Evolutionary conservation across 2,797 vertebrate species (phyloP).

Genomic region (Hipposideros larvatus): DNA sequence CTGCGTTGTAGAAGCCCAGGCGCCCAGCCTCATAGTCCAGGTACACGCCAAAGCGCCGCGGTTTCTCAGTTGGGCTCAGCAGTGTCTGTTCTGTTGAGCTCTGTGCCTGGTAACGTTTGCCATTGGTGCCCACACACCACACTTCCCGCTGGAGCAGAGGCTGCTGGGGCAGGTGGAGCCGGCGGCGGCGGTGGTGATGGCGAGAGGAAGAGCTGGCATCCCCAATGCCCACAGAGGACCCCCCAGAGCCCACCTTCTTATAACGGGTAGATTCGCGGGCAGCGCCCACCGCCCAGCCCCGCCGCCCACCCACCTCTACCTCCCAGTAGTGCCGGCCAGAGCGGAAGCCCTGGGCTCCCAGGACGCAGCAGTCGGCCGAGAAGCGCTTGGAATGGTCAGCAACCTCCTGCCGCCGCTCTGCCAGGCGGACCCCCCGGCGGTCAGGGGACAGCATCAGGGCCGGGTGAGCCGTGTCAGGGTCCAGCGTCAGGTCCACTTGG

Average conservation of each 20-base stretch:
- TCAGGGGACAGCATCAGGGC: conserved; percentile 87
- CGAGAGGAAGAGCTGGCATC: conserved; percentile 81
- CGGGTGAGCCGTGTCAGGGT: conserved; percentile 87
- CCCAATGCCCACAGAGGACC: conserved; percentile 70
- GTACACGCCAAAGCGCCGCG: conserved; percentile 86
- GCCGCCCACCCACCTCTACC: conserved; percentile 86
- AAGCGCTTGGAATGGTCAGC: conserved; percentile 84
- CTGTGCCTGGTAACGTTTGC: conserved; percentile 87
- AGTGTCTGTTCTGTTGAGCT: conserved; percentile 86
- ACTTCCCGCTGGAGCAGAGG: conserved; percentile 85
- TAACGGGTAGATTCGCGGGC: conserved; percentile 83
- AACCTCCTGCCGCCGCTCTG: conserved; percentile 83
- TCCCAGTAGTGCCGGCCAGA: conserved; percentile 88
- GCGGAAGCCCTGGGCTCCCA: conserved; percentile 86
- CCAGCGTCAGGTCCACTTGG: conserved; percentile 86
- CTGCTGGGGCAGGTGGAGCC: conserved; percentile 77
- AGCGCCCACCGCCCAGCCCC: conserved; percentile 87
- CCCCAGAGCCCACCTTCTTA: conserved; percentile 83
- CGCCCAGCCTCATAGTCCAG: conserved; percentile 89
- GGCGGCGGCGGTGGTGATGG: conserved; percentile 82
- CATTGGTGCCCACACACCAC: conserved; percentile 87
- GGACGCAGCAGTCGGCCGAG: conserved; percentile 85
- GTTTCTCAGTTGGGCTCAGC: conserved; percentile 83
- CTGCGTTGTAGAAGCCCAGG: conserved; percentile 88
- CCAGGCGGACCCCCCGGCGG: conserved; percentile 84